Conservation (phyloP, 1,140 invertebrate genomes). For the Polyergus mexicanus region DNA sequence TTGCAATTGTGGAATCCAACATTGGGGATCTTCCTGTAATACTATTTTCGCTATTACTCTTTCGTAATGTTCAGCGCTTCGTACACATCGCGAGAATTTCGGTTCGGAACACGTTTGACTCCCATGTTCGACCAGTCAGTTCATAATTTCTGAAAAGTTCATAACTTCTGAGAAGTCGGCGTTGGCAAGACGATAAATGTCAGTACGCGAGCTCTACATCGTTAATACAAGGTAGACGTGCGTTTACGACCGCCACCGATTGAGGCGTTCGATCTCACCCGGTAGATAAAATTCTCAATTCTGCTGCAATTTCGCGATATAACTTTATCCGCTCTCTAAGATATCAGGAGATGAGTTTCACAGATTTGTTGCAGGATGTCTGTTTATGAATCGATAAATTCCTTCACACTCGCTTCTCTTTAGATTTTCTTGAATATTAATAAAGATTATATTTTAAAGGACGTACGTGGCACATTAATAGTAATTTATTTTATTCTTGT, state of each 20-base stretch:
- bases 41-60: slow-evolving; percentile 14
- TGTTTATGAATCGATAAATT: not conserved
- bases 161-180: slow-evolving; percentile 64
- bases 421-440: not conserved
- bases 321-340: slow-evolving; percentile 35
- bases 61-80: not conserved
- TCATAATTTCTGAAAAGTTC: slow-evolving; percentile 70
- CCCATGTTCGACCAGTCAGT: slow-evolving; percentile 26
- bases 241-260: slow-evolving; percentile 65
- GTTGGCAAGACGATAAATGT: slow-evolving; percentile 67
- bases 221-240: slow-evolving; percentile 65
- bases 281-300: slow-evolving; percentile 37
- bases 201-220: slow-evolving; percentile 54
- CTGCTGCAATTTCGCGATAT: slow-evolving; percentile 42
- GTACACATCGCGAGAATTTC: not conserved
- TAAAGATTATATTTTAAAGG: not conserved
- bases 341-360: slow-evolving; percentile 21
- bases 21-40: slow-evolving; percentile 6
- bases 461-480: not conserved
- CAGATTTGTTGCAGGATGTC: not conserved
- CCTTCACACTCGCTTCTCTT: not conserved
- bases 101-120: slow-evolving; percentile 12
- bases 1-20: slow-evolving; percentile 19
- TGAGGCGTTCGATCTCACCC: not conserved
- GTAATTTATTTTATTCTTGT: not conserved